Conservation (phyloP, 2,113 vertebrate species). For the Upupa epops region DNA sequence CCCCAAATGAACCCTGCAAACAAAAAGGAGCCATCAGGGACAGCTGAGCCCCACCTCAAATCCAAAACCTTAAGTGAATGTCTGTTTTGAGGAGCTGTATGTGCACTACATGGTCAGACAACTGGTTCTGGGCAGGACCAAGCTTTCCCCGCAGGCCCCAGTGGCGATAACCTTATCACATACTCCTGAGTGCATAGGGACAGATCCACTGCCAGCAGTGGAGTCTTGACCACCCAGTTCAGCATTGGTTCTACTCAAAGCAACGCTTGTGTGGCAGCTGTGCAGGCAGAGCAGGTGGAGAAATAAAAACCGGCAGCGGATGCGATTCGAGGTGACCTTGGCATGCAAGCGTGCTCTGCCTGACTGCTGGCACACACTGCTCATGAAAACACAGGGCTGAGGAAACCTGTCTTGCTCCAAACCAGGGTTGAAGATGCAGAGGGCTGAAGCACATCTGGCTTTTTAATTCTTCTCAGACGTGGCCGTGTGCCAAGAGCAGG, state of each 20-base stretch:
- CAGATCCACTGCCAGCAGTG: accelerated
- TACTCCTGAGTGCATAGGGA: accelerated
- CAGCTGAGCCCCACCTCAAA: accelerated
- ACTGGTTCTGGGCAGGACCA: not conserved
- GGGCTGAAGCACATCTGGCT: not conserved
- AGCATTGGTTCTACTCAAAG: not conserved
- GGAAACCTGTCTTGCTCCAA: not conserved
- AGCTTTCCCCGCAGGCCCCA: accelerated
- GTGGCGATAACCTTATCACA: not conserved
- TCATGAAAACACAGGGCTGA: accelerated
- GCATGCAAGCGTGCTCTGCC: accelerated
- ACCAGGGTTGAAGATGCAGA: not conserved
- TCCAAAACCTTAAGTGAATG: accelerated
- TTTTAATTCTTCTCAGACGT: not conserved
- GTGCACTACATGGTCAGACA: accelerated
- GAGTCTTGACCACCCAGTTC: accelerated
- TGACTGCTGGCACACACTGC: accelerated
- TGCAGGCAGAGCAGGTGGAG: not conserved
- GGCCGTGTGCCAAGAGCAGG: not conserved
- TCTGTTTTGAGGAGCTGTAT: not conserved
- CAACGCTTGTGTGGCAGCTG: not conserved
- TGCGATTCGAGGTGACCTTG: not conserved
- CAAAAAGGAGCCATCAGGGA: accelerated
- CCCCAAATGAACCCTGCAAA: not conserved
- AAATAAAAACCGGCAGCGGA: not conserved